Percentiles rank a stretch among this genome's conserved stretches.
Conservation (phyloP, 2,113 vertebrate species). For the Rhadina sibilatrix region DNA sequence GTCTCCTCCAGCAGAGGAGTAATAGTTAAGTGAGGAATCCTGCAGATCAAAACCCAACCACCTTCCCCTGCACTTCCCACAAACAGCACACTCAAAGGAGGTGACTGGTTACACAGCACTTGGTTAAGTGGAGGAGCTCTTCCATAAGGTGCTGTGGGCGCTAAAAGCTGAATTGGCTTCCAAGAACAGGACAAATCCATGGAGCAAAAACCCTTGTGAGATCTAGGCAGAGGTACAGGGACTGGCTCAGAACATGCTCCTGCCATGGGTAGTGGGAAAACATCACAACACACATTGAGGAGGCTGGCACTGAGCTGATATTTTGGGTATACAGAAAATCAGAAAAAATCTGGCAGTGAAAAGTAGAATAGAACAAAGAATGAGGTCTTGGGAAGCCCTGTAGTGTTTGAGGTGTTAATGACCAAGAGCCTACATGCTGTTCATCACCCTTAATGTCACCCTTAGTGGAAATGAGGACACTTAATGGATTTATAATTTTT, state of each 20-base stretch:
- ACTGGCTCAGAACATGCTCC: background rate
- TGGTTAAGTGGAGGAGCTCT: background rate
- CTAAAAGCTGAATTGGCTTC: background rate
- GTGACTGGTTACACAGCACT: background rate
- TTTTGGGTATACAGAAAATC: background rate
- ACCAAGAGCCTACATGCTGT: background rate
- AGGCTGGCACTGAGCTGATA: background rate
- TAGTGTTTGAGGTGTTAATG: background rate
- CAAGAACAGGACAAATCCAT: background rate
- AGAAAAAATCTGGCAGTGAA: background rate
- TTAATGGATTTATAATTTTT: background rate
- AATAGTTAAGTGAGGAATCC: background rate
- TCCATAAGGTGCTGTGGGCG: background rate
- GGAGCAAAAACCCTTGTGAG: background rate
- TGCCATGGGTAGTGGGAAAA: background rate
- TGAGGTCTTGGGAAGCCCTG: background rate
- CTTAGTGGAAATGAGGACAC: background rate
- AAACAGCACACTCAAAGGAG: background rate
- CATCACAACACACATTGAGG: rapidly evolving
- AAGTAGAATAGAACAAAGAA: background rate
- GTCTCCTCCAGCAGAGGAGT: background rate
- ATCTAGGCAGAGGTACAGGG: background rate
- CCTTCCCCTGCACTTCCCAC: background rate
- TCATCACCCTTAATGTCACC: background rate
- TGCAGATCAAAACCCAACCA: background rate